Conservation (phyloP, 2,797 vertebrate species). For the Pseudochromis fuscus region DNA sequence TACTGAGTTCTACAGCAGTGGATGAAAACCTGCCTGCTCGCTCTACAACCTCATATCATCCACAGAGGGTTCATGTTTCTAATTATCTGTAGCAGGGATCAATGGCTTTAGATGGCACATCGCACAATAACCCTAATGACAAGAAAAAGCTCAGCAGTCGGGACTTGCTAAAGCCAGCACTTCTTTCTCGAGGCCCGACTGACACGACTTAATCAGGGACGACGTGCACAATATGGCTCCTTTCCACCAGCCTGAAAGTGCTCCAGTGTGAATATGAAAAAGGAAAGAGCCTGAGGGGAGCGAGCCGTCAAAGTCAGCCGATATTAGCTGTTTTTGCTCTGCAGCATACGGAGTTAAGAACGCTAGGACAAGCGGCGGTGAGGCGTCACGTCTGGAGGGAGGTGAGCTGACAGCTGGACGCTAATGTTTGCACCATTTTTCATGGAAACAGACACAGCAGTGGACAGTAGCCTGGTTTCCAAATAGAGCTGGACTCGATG, state of each 20-base stretch:
- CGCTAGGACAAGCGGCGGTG: constrained; percentile 6
- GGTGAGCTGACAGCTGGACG: constrained; percentile 31
- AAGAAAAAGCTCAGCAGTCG: constrained; percentile 29
- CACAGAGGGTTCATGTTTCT: constrained; percentile 34
- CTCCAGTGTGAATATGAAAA: constrained; percentile 58
- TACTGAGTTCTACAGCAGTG: constrained; percentile 5
- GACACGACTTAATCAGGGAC: constrained; percentile 55
- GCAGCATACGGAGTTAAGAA: constrained; percentile 53
- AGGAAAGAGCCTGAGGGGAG: constrained; percentile 58
- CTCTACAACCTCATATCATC: constrained; percentile 33
- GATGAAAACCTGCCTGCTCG: constrained; percentile 14
- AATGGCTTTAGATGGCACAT: constrained; percentile 29
- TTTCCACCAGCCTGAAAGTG: constrained; percentile 42
- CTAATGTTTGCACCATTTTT: constrained; percentile 49
- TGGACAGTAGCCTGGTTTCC: constrained; percentile 50
- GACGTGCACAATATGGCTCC: constrained; percentile 60
- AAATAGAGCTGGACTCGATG: constrained; percentile 24
- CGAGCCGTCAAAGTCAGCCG: constrained; percentile 64
- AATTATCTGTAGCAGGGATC: constrained; percentile 23
- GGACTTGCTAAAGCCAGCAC: constrained; percentile 55
- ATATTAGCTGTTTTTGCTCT: constrained; percentile 46
- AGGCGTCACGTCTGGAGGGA: constrained; percentile 46
- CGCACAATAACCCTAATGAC: constrained; percentile 35
- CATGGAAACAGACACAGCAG: constrained; percentile 18
- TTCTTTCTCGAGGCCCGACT: constrained; percentile 54